A percentile compares a stretch with the other conserved stretches of the same genome.
These are phyloP conservation scores for Dipodomys merriami DNA, from an alignment of 2,113 vertebrate species.

Conservation along the genomic window DNA sequence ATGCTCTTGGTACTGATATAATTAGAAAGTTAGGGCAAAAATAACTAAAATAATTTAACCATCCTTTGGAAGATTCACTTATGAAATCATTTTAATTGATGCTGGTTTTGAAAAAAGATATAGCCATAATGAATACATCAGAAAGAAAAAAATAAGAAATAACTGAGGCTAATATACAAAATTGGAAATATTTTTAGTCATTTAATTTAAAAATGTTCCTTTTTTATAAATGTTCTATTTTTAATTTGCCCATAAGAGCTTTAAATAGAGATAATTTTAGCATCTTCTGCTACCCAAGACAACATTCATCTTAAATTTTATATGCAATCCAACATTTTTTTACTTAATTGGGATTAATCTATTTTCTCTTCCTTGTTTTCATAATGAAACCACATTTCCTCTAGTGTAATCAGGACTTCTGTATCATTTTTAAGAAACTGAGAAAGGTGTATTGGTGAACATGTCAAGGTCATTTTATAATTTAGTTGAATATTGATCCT, in stretches of 20 bases:
- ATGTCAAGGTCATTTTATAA: neutral
- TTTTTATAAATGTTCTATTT: neutral
- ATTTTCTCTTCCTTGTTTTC: neutral
- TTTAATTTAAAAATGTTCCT: conserved; percentile 1
- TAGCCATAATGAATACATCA: neutral
- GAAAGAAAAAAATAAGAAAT: neutral
- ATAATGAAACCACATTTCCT: neutral
- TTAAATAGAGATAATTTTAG: neutral
- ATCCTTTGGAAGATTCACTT: neutral
- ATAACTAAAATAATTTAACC: conserved; percentile 39
- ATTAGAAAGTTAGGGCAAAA: conserved; percentile 40
- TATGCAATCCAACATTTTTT: neutral
- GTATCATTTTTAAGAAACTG: neutral
- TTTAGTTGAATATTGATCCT: neutral
- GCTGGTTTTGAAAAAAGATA: conserved; percentile 22
- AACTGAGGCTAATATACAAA: neutral
- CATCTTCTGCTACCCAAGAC: neutral
- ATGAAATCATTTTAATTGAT: neutral
- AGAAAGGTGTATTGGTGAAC: neutral
- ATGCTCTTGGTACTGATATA: neutral
- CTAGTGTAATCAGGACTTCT: neutral
- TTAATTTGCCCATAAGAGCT: neutral
- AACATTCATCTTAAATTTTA: neutral
- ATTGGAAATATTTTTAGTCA: neutral
- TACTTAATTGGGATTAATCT: neutral